Conservation (phyloP, 1,140 invertebrate genomes). For the Vanessa atalanta region DNA sequence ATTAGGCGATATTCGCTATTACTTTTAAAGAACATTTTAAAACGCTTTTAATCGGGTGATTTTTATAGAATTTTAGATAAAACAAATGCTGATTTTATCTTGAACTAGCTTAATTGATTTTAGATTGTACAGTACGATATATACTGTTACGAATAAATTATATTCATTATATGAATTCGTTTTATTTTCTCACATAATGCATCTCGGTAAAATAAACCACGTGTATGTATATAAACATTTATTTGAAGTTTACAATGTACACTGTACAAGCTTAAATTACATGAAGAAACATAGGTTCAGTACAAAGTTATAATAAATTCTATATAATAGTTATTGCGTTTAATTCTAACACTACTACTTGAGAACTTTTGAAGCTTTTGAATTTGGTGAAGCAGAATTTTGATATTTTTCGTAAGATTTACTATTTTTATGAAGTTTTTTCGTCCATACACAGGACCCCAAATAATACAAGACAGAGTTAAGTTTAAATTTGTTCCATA, state of each 20-base stretch:
- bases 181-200: not conserved
- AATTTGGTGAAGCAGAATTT: too few relatives aligned
- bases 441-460: too few relatives aligned
- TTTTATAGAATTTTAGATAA: conserved; percentile 48
- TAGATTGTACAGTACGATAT: conserved; percentile 40
- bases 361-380: too few relatives aligned
- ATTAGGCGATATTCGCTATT: conserved; percentile 41
- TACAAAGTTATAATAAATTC: not conserved
- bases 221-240: not conserved
- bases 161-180: conserved; percentile 29
- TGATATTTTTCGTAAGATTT: too few relatives aligned
- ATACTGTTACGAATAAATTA: conserved; percentile 45
- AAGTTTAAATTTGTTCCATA: too few relatives aligned
- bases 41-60: conserved; percentile 46
- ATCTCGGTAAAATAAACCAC: not conserved
- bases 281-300: not conserved
- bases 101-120: conserved; percentile 44
- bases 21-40: conserved; percentile 51
- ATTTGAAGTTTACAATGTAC: not conserved
- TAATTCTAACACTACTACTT: too few relatives aligned
- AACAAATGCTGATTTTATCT: conserved; percentile 46
- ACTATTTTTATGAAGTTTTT: too few relatives aligned
- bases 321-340: too few relatives aligned
- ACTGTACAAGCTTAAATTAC: conserved; percentile 9
- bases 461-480: too few relatives aligned